Conservation (phyloP, 2,113 vertebrate genomes). For the Eretmochelys imbricata region DNA sequence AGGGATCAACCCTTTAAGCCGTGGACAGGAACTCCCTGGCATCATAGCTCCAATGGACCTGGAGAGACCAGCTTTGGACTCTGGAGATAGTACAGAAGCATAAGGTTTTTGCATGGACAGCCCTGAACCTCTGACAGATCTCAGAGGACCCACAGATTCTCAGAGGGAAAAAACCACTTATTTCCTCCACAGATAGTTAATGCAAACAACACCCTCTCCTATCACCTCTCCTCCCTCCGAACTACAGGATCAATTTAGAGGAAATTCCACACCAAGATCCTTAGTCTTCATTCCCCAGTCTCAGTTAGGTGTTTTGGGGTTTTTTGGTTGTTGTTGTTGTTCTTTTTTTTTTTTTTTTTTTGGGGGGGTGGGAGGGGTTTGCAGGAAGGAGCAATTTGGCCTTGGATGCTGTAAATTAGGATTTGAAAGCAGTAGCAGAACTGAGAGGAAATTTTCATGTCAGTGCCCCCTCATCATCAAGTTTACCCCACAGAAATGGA, state of each 20-base stretch:
- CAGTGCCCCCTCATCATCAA: not conserved
- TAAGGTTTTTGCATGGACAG: not conserved
- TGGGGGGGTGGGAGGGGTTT: not conserved
- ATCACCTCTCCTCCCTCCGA: not conserved
- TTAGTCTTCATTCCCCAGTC: not conserved
- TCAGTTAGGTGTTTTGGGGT: not conserved
- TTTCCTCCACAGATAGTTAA: not conserved
- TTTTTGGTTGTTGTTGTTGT: not conserved
- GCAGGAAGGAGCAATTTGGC: not conserved
- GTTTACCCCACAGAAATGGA: not conserved
- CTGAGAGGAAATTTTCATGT: not conserved
- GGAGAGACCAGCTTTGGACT: not conserved
- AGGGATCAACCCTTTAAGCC: not conserved
- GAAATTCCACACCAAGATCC: not conserved
- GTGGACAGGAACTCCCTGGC: not conserved
- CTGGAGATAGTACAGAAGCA: not conserved
- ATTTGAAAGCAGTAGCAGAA: not conserved
- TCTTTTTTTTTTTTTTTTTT: not conserved
- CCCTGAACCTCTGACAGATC: not conserved
- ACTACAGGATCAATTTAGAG: not conserved
- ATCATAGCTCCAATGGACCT: not conserved
- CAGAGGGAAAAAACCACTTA: not conserved
- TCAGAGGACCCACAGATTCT: not conserved
- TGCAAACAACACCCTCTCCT: not conserved
- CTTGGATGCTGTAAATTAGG: not conserved